Evolutionary conservation across 2,888 invertebrate species (phyloP).

Genomic region (Andrena minutula): DNA sequence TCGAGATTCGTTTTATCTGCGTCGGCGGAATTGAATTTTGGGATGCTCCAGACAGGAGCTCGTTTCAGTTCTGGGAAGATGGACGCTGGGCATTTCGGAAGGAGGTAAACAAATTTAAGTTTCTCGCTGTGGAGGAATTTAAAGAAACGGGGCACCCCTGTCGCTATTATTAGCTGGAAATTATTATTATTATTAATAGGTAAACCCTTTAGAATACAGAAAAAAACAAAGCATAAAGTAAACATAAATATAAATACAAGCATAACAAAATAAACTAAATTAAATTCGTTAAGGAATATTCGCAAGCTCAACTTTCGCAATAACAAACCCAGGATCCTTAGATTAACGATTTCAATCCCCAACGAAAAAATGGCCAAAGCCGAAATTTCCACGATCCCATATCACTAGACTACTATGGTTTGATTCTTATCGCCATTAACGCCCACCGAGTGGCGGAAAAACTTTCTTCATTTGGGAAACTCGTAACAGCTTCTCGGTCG

Average conservation of each 20-base stretch:
- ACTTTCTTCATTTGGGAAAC: background rate
- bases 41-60: background rate
- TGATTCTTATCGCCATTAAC: background rate
- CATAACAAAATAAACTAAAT: too few relatives aligned
- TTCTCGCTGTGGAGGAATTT: too few relatives aligned
- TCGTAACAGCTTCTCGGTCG: background rate
- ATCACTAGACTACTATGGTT: background rate
- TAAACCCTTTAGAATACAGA: too few relatives aligned
- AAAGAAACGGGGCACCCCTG: too few relatives aligned
- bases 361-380: too few relatives aligned
- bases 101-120: too few relatives aligned
- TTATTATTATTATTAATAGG: too few relatives aligned
- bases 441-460: background rate
- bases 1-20: slow-evolving; percentile 35
- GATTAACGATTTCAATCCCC: too few relatives aligned
- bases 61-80: background rate
- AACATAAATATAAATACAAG: too few relatives aligned
- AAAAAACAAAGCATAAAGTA: too few relatives aligned
- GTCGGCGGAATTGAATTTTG: background rate
- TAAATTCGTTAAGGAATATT: background rate
- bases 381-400: background rate
- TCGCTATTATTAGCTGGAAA: background rate
- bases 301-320: background rate
- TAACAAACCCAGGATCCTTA: background rate
- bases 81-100: too few relatives aligned